These are phyloP conservation scores for Caiman crocodilus DNA, from an alignment of 2,797 vertebrate genomes.

Conservation along the genomic window DNA sequence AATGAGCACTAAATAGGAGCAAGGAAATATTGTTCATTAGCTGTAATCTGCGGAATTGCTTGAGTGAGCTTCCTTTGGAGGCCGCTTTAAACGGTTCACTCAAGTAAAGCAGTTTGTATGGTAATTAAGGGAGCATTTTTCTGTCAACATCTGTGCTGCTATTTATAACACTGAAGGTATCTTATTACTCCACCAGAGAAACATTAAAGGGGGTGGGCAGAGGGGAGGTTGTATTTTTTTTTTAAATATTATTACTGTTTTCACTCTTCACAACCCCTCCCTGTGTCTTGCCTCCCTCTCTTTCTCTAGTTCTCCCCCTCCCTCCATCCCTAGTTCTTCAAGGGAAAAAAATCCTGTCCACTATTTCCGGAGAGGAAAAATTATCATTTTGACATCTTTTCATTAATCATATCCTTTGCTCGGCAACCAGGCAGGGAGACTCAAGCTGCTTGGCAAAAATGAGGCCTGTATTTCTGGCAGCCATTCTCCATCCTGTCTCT, in stretches of 20 bases:
- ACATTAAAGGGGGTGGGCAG: slow-evolving; percentile 72
- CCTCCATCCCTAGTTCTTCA: background rate
- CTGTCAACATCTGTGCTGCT: slow-evolving; percentile 94
- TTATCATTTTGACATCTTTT: slow-evolving; percentile 89
- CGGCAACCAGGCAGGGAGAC: slow-evolving; percentile 75
- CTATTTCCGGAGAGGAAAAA: slow-evolving; percentile 87
- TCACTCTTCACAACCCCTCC: background rate
- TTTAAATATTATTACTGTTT: slow-evolving; percentile 20
- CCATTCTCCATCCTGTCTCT: background rate
- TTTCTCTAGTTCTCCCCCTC: background rate
- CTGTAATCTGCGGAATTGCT: slow-evolving; percentile 94
- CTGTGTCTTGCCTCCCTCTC: slow-evolving; percentile 23
- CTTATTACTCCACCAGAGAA: slow-evolving; percentile 75
- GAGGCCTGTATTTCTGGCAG: slow-evolving; percentile 58
- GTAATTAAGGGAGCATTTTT: slow-evolving; percentile 97
- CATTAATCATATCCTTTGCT: slow-evolving; percentile 90
- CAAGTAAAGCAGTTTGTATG: slow-evolving; percentile 98
- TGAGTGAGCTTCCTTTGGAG: slow-evolving; percentile 94
- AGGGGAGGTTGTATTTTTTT: slow-evolving; percentile 25
- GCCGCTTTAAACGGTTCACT: slow-evolving; percentile 95
- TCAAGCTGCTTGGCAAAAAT: slow-evolving; percentile 74
- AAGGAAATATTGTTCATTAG: slow-evolving; percentile 93
- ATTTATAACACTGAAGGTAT: slow-evolving; percentile 87
- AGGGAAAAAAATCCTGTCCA: slow-evolving; percentile 53
- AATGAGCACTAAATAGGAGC: slow-evolving; percentile 91